Conservation (phyloP, 2,888 invertebrate species). For the Dasysyrphus tricinctus region DNA sequence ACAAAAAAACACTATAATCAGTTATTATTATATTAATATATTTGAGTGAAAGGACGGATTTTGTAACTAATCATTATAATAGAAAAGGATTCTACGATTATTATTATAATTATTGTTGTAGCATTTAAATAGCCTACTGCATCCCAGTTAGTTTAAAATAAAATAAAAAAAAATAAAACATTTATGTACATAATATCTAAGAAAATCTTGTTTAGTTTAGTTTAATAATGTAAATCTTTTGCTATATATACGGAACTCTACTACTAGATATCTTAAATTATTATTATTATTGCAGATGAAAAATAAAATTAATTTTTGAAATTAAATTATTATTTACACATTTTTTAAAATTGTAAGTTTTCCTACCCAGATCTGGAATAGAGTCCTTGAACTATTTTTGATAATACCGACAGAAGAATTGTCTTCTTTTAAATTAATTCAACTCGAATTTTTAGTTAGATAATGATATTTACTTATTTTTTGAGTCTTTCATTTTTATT, state of each 20-base stretch:
- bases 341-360: too few relatives aligned
- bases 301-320: slow-evolving; percentile 73
- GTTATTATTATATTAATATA: slow-evolving; percentile 18
- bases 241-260: slow-evolving; percentile 74
- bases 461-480: too few relatives aligned
- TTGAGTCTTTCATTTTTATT: too few relatives aligned
- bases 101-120: slow-evolving; percentile 47
- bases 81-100: slow-evolving; percentile 17
- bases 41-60: slow-evolving; percentile 9
- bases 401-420: too few relatives aligned
- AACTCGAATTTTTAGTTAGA: too few relatives aligned
- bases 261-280: slow-evolving; percentile 76
- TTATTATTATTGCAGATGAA: slow-evolving; percentile 62
- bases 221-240: slow-evolving; percentile 72
- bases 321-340: slow-evolving; percentile 25
- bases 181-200: slow-evolving; percentile 51
- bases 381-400: too few relatives aligned
- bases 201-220: slow-evolving; percentile 65
- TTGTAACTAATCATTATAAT: slow-evolving; percentile 27
- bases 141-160: slow-evolving; percentile 57
- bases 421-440: too few relatives aligned
- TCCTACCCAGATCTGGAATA: too few relatives aligned
- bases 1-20: slow-evolving; percentile 24
- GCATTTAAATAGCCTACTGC: slow-evolving; percentile 45
- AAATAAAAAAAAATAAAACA: neutral